A percentile compares a stretch with the other conserved stretches of the same genome.
Evolutionary conservation across 2,888 invertebrate species (phyloP).

Genomic region (Spodoptera exigua): DNA sequence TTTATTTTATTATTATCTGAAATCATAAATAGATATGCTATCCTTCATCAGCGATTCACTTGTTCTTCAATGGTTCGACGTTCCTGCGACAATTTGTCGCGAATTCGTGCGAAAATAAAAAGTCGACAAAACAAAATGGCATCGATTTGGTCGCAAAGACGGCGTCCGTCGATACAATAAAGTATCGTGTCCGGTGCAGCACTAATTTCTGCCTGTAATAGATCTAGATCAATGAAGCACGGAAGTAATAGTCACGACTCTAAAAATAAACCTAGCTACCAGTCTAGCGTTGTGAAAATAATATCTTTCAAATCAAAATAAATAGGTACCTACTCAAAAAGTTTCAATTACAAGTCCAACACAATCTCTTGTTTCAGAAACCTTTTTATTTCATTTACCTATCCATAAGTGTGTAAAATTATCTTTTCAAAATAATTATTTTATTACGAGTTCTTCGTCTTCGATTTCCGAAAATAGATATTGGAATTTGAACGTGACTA

Average conservation of each 20-base stretch:
- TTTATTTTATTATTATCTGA: no score
- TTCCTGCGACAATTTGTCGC: no score
- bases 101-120: no score
- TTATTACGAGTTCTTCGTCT: no score
- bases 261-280: slow-evolving; percentile 9
- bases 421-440: no score
- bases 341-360: slow-evolving; percentile 21
- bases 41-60: no score
- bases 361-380: slow-evolving; percentile 8
- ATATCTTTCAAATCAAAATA: slow-evolving; percentile 4
- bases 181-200: not conserved
- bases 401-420: not conserved
- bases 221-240: not conserved
- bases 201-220: not conserved
- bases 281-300: not conserved
- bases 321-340: slow-evolving; percentile 8
- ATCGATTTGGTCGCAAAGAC: no score
- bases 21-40: no score
- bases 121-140: no score
- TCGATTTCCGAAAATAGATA: no score
- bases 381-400: not conserved
- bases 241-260: slow-evolving; percentile 6
- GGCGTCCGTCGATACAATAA: no score
- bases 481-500: not conserved
- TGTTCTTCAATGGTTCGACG: no score